Evolutionary conservation across 2,888 invertebrate species (phyloP).

Genomic region (Holacanthella duospinosa): DNA sequence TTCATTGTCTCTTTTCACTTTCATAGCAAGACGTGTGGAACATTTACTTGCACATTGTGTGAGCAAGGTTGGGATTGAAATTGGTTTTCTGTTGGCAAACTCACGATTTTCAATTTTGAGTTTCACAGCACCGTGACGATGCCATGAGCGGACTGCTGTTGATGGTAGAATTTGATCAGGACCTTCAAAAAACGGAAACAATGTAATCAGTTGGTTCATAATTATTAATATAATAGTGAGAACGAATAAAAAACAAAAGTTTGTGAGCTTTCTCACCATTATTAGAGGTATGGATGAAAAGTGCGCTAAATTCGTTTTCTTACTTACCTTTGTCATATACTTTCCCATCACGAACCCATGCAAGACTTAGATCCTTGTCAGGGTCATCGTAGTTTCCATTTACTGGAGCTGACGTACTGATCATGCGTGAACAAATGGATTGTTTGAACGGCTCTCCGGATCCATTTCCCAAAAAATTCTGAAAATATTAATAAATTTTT

Average conservation of each 20-base stretch:
- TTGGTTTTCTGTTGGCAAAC: conserved; percentile 48
- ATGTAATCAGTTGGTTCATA: background rate
- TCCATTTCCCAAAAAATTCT: background rate
- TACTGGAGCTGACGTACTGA: background rate
- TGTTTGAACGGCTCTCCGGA: background rate
- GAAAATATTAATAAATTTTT: background rate
- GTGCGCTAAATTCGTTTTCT: no score
- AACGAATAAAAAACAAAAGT: background rate
- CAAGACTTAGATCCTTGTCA: background rate
- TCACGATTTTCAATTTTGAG: conserved; percentile 49
- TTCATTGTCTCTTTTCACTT: conserved; percentile 49
- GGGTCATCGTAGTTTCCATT: background rate
- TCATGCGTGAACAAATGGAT: background rate
- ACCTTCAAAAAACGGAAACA: background rate
- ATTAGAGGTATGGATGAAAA: no score
- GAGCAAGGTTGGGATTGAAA: conserved; percentile 67
- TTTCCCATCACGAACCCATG: background rate
- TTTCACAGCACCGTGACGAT: conserved; percentile 55
- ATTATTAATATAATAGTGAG: background rate
- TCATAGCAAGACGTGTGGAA: conserved; percentile 57
- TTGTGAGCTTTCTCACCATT: no score
- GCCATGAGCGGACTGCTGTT: conserved; percentile 42
- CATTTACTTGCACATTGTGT: conserved; percentile 53
- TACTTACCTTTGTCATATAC: conserved; percentile 8
- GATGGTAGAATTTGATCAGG: conserved; percentile 1